Percentiles rank a stretch among this genome's conserved stretches.
Evolutionary conservation across 2,888 invertebrate species (phyloP).

Genomic region (Drosophila suboccidentalis): DNA sequence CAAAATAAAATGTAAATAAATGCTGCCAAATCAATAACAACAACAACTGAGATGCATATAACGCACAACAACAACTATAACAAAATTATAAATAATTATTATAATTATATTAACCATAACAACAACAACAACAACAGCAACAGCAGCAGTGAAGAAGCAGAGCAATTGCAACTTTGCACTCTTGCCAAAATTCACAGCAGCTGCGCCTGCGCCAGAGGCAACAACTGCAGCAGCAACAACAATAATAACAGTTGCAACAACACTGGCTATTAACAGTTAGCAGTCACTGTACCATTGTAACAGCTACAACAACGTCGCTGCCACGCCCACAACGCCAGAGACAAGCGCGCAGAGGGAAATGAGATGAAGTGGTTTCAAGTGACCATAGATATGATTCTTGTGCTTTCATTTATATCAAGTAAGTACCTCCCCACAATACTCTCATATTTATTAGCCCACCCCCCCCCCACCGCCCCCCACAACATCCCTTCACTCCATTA

Average conservation of each 20-base stretch:
- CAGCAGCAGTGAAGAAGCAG: background rate
- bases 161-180: background rate
- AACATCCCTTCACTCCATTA: background rate
- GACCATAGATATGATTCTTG: slow-evolving; percentile 86
- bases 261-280: slow-evolving; percentile 25
- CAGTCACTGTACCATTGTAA: slow-evolving; percentile 46
- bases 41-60: slow-evolving; percentile 22
- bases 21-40: slow-evolving; percentile 64
- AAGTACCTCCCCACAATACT: slow-evolving; percentile 65
- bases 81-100: slow-evolving; percentile 17
- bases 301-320: slow-evolving; percentile 64
- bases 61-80: slow-evolving; percentile 37
- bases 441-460: slow-evolving; percentile 54
- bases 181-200: slow-evolving; percentile 10
- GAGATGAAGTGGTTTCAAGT: slow-evolving; percentile 86
- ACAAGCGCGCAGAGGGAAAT: slow-evolving; percentile 85
- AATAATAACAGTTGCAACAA: slow-evolving; percentile 32
- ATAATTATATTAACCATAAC: slow-evolving; percentile 7
- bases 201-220: slow-evolving; percentile 20
- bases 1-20: slow-evolving; percentile 72
- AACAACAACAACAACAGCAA: slow-evolving; percentile 4
- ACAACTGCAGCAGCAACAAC: slow-evolving; percentile 31
- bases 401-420: slow-evolving; percentile 86
- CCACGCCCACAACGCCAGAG: slow-evolving; percentile 56
- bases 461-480: too few species aligned